These are phyloP conservation scores for Trochalopteron elliotii DNA, from an alignment of 2,113 vertebrate species.

Conservation along the genomic window DNA sequence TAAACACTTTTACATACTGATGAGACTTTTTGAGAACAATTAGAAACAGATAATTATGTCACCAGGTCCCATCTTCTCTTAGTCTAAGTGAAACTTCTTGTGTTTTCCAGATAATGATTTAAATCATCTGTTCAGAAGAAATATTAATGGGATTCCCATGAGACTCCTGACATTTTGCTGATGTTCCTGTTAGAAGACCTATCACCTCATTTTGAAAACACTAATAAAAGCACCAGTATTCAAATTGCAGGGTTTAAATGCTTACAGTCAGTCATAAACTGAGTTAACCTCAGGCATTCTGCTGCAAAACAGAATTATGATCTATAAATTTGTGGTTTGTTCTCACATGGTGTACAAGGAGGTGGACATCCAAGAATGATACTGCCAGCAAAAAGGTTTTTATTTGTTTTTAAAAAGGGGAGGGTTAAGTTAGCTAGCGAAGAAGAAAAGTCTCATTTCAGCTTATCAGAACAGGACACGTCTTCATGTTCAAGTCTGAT, in stretches of 20 bases:
- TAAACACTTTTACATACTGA: neutral
- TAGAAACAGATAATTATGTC: neutral
- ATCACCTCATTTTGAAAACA: neutral
- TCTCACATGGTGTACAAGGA: neutral
- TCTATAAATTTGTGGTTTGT: neutral
- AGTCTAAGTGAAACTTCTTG: slow-evolving; percentile 37
- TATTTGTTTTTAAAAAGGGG: neutral
- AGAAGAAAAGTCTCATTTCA: neutral
- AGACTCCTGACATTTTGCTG: slow-evolving; percentile 6
- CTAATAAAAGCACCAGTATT: neutral
- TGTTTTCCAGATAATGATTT: slow-evolving; percentile 50
- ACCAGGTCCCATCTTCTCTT: neutral
- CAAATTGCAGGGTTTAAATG: neutral
- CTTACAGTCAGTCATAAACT: neutral
- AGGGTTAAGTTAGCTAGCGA: neutral
- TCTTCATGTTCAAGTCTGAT: neutral
- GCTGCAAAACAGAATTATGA: neutral
- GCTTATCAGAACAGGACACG: neutral
- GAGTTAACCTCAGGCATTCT: neutral
- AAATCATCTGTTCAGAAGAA: slow-evolving; percentile 42
- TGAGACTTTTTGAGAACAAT: neutral
- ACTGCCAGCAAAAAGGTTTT: neutral
- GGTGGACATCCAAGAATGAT: neutral
- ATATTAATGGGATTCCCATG: neutral
- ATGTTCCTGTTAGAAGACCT: slow-evolving; percentile 25